Percentiles rank a stretch among this genome's conserved stretches.
Conservation (phyloP, 2,113 vertebrate species). For the Glareola pratincola region DNA sequence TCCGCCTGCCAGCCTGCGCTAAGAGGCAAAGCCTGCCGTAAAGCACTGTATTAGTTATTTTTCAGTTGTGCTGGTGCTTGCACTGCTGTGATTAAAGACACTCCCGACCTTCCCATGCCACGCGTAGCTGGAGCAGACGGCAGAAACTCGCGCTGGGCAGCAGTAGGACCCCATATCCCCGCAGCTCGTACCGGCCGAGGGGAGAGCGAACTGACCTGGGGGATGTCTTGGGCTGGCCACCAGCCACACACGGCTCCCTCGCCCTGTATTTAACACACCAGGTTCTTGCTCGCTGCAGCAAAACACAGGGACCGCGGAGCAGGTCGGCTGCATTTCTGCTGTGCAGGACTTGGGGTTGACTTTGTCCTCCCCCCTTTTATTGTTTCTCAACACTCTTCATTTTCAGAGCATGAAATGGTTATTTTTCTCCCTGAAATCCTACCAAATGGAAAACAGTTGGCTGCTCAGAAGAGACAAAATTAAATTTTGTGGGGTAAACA, state of each 20-base stretch:
- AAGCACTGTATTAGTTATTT: neutral
- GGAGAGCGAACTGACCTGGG: neutral
- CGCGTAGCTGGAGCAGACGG: rapidly evolving
- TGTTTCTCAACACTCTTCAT: neutral
- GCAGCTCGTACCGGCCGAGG: neutral
- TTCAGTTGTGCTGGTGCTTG: neutral
- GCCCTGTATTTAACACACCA: neutral
- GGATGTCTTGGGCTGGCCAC: neutral
- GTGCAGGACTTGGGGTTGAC: rapidly evolving
- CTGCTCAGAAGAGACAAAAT: conserved; percentile 60
- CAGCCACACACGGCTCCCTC: neutral
- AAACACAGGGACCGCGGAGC: rapidly evolving
- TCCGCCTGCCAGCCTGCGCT: neutral
- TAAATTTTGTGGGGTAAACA: conserved; percentile 57
- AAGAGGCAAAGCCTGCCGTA: neutral
- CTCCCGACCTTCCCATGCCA: neutral
- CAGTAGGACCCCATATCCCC: neutral
- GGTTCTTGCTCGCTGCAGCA: neutral
- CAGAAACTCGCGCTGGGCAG: neutral
- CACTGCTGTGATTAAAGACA: neutral
- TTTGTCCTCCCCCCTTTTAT: neutral
- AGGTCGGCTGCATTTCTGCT: rapidly evolving
- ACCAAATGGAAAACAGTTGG: conserved; percentile 58
- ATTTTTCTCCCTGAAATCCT: conserved; percentile 40
- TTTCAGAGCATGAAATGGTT: conserved; percentile 32